These are phyloP conservation scores for Hydraecia micacea DNA, from an alignment of 2,888 invertebrate species.

Conservation along the genomic window DNA sequence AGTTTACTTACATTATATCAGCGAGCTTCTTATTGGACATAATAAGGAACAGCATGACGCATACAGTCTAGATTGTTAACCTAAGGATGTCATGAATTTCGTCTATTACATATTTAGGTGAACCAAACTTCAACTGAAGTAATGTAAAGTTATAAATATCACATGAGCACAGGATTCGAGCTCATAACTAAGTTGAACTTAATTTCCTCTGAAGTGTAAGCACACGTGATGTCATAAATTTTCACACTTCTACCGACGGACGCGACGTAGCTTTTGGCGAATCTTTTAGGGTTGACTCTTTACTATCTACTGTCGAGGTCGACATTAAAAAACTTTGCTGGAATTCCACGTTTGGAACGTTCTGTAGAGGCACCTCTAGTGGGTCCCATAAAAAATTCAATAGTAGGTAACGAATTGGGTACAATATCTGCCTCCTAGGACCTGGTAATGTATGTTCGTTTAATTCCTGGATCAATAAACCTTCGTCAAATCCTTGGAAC, in stretches of 20 bases:
- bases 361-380: not conserved
- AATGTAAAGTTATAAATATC: conserved; percentile 50
- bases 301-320: not conserved
- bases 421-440: not conserved
- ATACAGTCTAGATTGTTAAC: not conserved
- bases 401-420: not conserved
- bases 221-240: conserved; percentile 74
- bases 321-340: not conserved
- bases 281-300: conserved; percentile 37
- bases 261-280: conserved; percentile 60
- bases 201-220: conserved; percentile 69
- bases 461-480: not conserved
- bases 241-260: conserved; percentile 58
- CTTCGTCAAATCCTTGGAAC: not conserved
- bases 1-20: too few species aligned
- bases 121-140: conserved; percentile 18
- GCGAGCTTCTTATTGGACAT: not conserved
- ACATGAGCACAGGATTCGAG: conserved; percentile 42
- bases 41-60: not conserved
- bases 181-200: conserved; percentile 72
- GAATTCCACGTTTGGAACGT: not conserved
- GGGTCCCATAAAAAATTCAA: not conserved
- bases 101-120: conserved; percentile 4
- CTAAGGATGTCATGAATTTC: not conserved
- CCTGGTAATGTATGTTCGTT: not conserved